These are phyloP conservation scores for Ceratina japonica DNA, from an alignment of 1,140 invertebrate genomes.

Conservation along the genomic window DNA sequence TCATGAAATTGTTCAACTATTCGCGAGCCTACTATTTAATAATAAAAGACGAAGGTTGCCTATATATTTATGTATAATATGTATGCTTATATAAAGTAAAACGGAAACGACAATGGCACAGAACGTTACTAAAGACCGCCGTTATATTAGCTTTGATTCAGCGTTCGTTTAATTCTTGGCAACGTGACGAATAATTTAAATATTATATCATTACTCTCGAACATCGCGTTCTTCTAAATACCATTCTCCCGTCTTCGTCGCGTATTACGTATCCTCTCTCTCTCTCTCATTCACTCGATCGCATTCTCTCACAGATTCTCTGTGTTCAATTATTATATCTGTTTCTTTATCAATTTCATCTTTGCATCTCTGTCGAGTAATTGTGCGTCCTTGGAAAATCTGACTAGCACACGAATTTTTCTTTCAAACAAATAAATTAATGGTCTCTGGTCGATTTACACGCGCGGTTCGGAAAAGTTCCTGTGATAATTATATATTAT, in stretches of 20 bases:
- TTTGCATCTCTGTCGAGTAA: conserved; percentile 54
- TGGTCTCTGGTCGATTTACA: conserved; percentile 14
- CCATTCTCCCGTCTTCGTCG: conserved; percentile 45
- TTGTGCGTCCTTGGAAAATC: conserved; percentile 71
- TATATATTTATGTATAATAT: conserved; percentile 54
- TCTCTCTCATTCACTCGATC: conserved; percentile 47
- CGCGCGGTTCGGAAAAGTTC: neutral
- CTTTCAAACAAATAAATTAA: conserved; percentile 55
- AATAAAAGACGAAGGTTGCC: conserved; percentile 55
- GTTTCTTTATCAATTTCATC: conserved; percentile 35
- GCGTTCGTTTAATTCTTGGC: conserved; percentile 65
- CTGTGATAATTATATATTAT: neutral
- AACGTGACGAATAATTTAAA: conserved; percentile 63
- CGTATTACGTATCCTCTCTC: conserved; percentile 13
- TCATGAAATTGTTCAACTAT: conserved; percentile 43
- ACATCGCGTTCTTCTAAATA: conserved; percentile 43
- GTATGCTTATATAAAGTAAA: conserved; percentile 56
- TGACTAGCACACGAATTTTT: conserved; percentile 72
- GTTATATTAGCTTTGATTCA: conserved; percentile 68
- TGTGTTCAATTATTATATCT: conserved; percentile 42
- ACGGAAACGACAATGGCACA: conserved; percentile 67
- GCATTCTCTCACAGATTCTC: conserved; percentile 27
- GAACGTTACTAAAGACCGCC: conserved; percentile 59
- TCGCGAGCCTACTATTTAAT: conserved; percentile 29
- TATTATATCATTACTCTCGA: conserved; percentile 54